phyloP scores from a whole-genome alignment of 2,888 invertebrate species.

The Eulithis prunata region DNA sequence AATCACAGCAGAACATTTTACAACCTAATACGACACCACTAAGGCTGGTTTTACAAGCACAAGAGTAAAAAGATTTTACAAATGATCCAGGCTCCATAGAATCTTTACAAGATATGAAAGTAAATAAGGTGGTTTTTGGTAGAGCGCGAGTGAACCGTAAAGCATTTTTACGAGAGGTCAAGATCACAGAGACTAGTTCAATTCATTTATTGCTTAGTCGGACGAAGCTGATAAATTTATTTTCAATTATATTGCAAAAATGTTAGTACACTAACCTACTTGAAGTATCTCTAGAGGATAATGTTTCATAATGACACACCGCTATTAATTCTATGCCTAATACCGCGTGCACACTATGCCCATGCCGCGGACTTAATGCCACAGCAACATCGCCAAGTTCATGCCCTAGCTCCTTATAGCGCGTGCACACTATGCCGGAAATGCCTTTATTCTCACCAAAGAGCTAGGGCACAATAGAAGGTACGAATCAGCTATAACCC shows the following conservation, averaged over 20 bases:
- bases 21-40: conserved; percentile 29
- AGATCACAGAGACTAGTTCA: conserved; percentile 62
- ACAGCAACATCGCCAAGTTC: too few relatives aligned
- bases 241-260: conserved; percentile 17
- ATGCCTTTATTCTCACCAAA: too few relatives aligned
- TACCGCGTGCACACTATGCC: too few relatives aligned
- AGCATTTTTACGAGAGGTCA: conserved; percentile 67
- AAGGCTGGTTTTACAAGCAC: conserved; percentile 46
- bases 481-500: too few relatives aligned
- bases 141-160: conserved; percentile 40
- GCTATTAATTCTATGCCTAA: too few relatives aligned
- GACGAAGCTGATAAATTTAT: conserved; percentile 44
- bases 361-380: too few relatives aligned
- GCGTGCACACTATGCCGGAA: too few relatives aligned
- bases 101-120: conserved; percentile 2
- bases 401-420: too few relatives aligned
- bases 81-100: not conserved
- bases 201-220: conserved; percentile 61
- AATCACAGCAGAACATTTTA: conserved; percentile 10
- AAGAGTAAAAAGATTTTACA: conserved; percentile 2
- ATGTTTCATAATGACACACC: not conserved
- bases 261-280: too few relatives aligned
- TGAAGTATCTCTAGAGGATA: not conserved
- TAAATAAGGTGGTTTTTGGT: conserved; percentile 48
- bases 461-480: too few relatives aligned